A percentile compares a stretch with the other conserved stretches of the same genome.
These are phyloP conservation scores for Numenius phaeopus DNA, from an alignment of 2,797 vertebrate species.

Conservation along the genomic window DNA sequence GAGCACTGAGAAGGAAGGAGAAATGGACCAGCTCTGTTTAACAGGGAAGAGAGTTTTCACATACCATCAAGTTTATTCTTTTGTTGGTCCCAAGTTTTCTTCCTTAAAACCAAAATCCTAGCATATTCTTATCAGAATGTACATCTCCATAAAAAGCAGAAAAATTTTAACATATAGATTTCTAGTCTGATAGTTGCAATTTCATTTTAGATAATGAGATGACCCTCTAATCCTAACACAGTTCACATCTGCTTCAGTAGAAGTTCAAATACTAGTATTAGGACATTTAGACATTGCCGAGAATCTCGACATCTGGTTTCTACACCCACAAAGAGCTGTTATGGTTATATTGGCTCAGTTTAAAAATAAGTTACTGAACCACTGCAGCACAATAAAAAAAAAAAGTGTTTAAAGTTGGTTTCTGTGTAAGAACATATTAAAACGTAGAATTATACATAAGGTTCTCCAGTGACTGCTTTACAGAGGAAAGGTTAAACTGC, in stretches of 20 bases:
- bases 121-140: neutral
- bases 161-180: neutral
- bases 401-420: neutral
- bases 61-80: neutral
- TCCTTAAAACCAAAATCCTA: neutral
- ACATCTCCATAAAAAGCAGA: neutral
- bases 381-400: neutral
- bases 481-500: neutral
- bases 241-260: neutral
- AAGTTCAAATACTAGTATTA: neutral
- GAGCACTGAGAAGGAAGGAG: neutral
- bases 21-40: neutral
- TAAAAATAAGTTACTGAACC: neutral
- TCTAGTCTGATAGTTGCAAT: neutral
- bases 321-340: neutral
- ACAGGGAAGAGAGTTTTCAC: neutral
- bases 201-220: neutral
- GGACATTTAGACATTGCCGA: neutral
- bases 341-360: neutral
- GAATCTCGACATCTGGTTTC: neutral
- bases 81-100: neutral
- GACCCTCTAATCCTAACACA: neutral
- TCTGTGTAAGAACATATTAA: neutral
- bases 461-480: neutral
- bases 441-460: neutral